Evolutionary conservation across 1,140 invertebrate genomes (phyloP).

Genomic region (Dreissena polymorpha): DNA sequence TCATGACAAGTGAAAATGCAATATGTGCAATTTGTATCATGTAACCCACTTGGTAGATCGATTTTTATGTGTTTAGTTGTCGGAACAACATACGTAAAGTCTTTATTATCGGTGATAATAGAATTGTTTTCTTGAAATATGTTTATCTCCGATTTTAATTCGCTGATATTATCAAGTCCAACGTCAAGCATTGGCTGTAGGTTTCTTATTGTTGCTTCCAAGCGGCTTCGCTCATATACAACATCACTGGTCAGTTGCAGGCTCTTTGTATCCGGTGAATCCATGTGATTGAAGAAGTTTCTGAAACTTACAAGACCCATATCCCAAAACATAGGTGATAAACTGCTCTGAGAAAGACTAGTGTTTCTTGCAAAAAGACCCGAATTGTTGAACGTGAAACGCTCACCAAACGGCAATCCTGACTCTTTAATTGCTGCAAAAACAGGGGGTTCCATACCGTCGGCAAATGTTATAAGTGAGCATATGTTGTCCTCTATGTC

Average conservation of each 20-base stretch:
- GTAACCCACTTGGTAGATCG: constrained; percentile 11
- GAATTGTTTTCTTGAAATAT: constrained; percentile 41
- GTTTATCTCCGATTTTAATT: constrained; percentile 2
- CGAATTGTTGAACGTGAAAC: constrained; percentile 56
- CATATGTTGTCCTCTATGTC: constrained; percentile 1
- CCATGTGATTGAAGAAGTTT: constrained; percentile 23
- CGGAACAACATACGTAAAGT: constrained; percentile 38
- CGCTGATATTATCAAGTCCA: constrained; percentile 18
- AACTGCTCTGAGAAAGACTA: neutral
- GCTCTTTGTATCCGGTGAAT: constrained; percentile 32
- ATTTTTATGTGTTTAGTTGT: constrained; percentile 21
- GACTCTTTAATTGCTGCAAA: neutral
- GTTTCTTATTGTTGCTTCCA: constrained; percentile 29
- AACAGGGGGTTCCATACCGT: constrained; percentile 1
- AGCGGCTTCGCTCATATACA: constrained; percentile 16
- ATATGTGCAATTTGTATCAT: constrained; percentile 53
- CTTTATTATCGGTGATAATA: constrained; percentile 42
- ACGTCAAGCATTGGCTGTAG: constrained; percentile 20
- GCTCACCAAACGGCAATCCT: neutral
- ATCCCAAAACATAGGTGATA: constrained; percentile 17
- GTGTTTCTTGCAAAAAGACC: constrained; percentile 45
- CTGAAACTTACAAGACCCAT: constrained; percentile 20
- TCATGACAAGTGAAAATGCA: constrained; percentile 56
- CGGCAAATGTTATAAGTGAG: constrained; percentile 8
- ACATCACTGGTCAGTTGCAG: constrained; percentile 50